These are phyloP conservation scores for Aurelia aurita complex sp. Pacific DNA, from an alignment of 30 jellyfish, hydroid and myxozoan genomes.

Conservation along the genomic window DNA sequence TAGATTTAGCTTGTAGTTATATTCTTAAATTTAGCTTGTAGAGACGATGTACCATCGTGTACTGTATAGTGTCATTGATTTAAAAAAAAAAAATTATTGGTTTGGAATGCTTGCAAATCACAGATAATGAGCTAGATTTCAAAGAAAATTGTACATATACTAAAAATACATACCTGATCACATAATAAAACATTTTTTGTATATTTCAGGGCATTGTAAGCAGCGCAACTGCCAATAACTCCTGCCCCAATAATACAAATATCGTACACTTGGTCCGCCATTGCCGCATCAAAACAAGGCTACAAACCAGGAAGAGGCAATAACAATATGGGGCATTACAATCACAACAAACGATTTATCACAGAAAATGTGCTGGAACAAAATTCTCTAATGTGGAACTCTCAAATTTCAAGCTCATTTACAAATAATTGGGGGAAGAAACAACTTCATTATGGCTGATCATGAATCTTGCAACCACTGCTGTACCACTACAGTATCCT, in stretches of 20 bases:
- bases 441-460: not conserved
- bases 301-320: slow-evolving; percentile 7
- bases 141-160: not conserved
- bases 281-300: not conserved
- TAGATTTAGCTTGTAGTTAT: too few species aligned
- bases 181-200: slow-evolving; percentile 56
- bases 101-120: too few species aligned
- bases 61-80: too few species aligned
- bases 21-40: too few species aligned
- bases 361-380: too few species aligned
- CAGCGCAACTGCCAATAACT: slow-evolving; percentile 75
- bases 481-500: not conserved
- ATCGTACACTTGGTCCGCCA: slow-evolving; percentile 38
- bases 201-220: slow-evolving; percentile 57
- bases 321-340: slow-evolving; percentile 1
- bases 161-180: slow-evolving; percentile 60
- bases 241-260: slow-evolving; percentile 90
- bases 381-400: too few species aligned
- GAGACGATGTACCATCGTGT: too few species aligned
- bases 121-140: too few species aligned
- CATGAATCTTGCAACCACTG: slow-evolving; percentile 1
- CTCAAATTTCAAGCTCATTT: too few species aligned
- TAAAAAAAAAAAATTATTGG: too few species aligned
- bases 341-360: not conserved
- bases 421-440: not conserved